Conservation (phyloP, 2,797 vertebrate genomes). For the Staurois parvus region DNA sequence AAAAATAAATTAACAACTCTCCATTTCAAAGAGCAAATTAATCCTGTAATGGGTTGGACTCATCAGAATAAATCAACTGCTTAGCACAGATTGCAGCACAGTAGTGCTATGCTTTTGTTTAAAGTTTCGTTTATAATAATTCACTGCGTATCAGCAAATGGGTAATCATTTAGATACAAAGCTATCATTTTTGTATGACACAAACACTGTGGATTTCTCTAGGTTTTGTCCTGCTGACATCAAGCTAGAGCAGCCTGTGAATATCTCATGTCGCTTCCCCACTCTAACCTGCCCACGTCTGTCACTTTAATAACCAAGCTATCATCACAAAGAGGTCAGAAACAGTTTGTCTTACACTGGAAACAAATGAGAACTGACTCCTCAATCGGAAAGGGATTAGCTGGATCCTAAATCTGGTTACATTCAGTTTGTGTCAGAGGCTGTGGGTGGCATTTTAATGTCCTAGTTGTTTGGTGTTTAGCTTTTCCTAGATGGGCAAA, state of each 20-base stretch:
- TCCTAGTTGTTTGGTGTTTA: neutral
- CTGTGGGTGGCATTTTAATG: conserved; percentile 24
- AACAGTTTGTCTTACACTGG: conserved; percentile 34
- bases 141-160: neutral
- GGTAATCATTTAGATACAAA: conserved; percentile 11
- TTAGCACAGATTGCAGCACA: neutral
- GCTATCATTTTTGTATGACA: neutral
- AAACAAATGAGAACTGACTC: conserved; percentile 58
- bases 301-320: conserved; percentile 52
- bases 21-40: conserved; percentile 1
- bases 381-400: conserved; percentile 32
- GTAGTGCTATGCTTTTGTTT: neutral
- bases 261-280: conserved; percentile 32
- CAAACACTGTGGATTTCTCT: conserved; percentile 19
- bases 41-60: conserved; percentile 9
- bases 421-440: conserved; percentile 13
- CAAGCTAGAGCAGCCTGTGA: conserved; percentile 38
- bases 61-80: neutral
- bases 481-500: neutral
- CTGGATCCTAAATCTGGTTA: conserved; percentile 38
- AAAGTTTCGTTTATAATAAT: neutral
- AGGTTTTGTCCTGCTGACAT: conserved; percentile 27
- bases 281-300: conserved; percentile 23
- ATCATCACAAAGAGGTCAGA: conserved; percentile 55
- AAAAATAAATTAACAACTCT: conserved; percentile 13